Conservation (phyloP, 2,113 vertebrate species). For the Triplophysa rosa region DNA sequence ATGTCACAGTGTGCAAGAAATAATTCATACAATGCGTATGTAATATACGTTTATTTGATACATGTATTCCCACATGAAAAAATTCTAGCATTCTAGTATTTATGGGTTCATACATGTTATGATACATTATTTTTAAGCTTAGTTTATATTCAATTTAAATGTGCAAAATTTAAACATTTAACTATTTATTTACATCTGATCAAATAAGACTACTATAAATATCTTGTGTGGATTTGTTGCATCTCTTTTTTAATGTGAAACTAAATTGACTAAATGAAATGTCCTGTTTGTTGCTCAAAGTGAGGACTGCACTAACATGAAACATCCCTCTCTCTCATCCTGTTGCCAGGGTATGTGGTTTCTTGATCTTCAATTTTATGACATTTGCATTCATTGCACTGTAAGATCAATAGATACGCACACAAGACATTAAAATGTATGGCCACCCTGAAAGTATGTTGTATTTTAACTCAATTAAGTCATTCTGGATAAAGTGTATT, state of each 20-base stretch:
- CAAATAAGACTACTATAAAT: no score
- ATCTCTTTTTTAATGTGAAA: neutral
- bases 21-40: neutral
- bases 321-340: neutral
- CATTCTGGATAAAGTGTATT: neutral
- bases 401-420: neutral
- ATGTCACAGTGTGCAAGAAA: neutral
- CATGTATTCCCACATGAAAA: no score
- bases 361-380: slow-evolving; percentile 5
- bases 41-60: no score
- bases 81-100: no score
- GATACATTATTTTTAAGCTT: no score
- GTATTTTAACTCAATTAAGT: neutral
- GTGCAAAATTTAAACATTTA: no score
- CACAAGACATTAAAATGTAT: neutral
- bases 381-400: neutral
- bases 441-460: neutral
- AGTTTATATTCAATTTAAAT: no score
- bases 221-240: neutral
- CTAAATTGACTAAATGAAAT: neutral
- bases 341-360: neutral
- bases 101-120: no score
- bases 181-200: no score
- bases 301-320: neutral
- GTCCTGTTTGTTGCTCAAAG: slow-evolving; percentile 3